These are phyloP conservation scores for Leptodactylus fuscus DNA, from an alignment of 2,113 vertebrate species.

Conservation along the genomic window DNA sequence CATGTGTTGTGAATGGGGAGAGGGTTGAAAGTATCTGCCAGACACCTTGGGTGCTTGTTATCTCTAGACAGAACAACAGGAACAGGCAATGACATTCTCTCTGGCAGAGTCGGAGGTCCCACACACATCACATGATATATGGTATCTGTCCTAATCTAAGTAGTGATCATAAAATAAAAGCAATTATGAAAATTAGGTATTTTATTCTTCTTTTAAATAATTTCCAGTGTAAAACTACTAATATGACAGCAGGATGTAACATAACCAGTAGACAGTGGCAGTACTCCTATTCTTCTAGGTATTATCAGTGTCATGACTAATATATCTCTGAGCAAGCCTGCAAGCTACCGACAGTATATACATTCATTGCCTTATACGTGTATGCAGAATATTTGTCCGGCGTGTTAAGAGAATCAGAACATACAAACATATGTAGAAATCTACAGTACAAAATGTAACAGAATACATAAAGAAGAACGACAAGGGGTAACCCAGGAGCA, in stretches of 20 bases:
- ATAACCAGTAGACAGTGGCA: neutral
- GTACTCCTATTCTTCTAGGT: neutral
- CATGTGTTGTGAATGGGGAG: too few species aligned
- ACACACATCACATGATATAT: too few species aligned
- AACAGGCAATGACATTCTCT: too few species aligned
- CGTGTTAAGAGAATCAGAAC: neutral
- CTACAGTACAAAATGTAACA: constrained; percentile 40
- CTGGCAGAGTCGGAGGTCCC: too few species aligned
- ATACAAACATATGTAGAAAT: neutral
- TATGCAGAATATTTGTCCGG: neutral
- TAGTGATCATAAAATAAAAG: too few species aligned
- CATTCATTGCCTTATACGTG: neutral
- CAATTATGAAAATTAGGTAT: neutral
- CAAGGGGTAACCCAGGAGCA: neutral
- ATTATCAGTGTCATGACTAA: constrained; percentile 4
- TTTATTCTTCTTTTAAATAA: constrained; percentile 50
- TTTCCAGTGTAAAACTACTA: constrained; percentile 47
- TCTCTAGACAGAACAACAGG: too few species aligned
- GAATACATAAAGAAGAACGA: neutral
- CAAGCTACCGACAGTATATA: constrained; percentile 14
- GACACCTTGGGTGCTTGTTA: too few species aligned
- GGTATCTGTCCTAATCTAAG: too few species aligned
- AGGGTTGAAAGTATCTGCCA: too few species aligned
- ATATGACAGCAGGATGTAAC: constrained; percentile 11
- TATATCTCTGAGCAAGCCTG: neutral